phyloP scores from a whole-genome alignment of 1,140 invertebrate species.

The Drosophila lowei region DNA sequence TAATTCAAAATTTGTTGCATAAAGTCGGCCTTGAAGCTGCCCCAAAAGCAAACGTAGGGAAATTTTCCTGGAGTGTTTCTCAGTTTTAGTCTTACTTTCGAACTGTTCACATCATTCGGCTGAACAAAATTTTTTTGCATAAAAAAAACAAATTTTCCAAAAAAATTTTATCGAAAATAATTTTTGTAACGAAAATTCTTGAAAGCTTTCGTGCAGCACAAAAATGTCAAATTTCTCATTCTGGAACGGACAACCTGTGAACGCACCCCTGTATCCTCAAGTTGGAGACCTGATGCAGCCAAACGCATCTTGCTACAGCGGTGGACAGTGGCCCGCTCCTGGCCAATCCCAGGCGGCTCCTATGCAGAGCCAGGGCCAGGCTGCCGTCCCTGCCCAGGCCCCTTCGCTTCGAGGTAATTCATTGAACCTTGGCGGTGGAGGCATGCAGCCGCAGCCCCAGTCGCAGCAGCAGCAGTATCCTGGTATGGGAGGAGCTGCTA shows the following conservation, averaged over 20 bases:
- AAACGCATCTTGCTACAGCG: conserved; percentile 4
- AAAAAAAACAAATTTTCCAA: background rate
- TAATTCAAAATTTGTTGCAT: too few species aligned
- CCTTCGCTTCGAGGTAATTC: background rate
- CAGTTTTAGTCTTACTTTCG: conserved; percentile 13
- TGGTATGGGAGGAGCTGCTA: too few species aligned
- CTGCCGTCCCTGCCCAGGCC: background rate
- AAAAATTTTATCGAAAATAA: background rate
- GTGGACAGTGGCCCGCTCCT: background rate
- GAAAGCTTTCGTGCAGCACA: too few species aligned
- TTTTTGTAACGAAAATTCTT: too few species aligned
- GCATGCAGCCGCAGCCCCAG: background rate
- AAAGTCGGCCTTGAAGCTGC: too few species aligned
- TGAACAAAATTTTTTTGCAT: conserved; percentile 23
- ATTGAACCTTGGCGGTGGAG: background rate
- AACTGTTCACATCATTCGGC: conserved; percentile 24
- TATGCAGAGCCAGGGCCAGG: background rate
- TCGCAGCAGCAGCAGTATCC: too few species aligned
- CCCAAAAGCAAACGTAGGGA: conserved; percentile 1
- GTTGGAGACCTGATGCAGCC: conserved; percentile 35
- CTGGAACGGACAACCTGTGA: conserved; percentile 48
- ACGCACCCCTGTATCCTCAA: conserved; percentile 31
- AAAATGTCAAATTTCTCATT: conserved; percentile 39
- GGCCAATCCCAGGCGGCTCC: background rate
- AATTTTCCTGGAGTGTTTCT: background rate